Evolutionary conservation across 2,888 invertebrate species (phyloP).

Genomic region (Diadromus collaris): DNA sequence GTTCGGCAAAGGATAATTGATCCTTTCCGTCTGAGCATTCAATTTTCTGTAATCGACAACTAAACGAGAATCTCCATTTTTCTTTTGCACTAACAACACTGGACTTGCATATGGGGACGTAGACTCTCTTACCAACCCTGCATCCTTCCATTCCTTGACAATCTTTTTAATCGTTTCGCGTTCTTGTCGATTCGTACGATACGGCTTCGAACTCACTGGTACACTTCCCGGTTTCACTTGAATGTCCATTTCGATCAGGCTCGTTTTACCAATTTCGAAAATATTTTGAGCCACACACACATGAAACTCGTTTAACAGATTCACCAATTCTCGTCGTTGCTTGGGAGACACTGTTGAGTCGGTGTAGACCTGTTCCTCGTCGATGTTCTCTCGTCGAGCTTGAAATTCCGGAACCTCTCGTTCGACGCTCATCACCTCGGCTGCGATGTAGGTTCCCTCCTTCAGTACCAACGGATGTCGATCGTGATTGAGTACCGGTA

Average conservation of each 20-base stretch:
- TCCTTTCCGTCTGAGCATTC: conserved; percentile 54
- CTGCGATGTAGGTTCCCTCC: background rate
- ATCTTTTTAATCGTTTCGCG: conserved; percentile 51
- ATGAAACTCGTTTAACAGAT: conserved; percentile 44
- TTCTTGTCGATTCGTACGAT: conserved; percentile 34
- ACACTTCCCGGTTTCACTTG: conserved; percentile 43
- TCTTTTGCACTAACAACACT: conserved; percentile 58
- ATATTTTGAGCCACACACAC: conserved; percentile 49
- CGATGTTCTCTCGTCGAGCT: conserved; percentile 23
- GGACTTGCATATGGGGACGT: conserved; percentile 59
- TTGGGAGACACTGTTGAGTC: background rate
- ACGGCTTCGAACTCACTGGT: conserved; percentile 46
- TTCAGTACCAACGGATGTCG: background rate
- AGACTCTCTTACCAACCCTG: conserved; percentile 53
- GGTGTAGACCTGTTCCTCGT: conserved; percentile 17
- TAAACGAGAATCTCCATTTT: conserved; percentile 59
- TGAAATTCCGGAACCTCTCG: background rate
- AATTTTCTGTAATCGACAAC: conserved; percentile 60
- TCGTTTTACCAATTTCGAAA: conserved; percentile 51
- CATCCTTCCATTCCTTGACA: conserved; percentile 49
- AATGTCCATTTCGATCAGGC: conserved; percentile 59
- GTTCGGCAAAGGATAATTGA: conserved; percentile 54
- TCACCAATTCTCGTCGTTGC: conserved; percentile 22
- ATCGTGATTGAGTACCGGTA: conserved; percentile 7
- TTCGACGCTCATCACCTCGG: conserved; percentile 1